Evolutionary conservation across 2,888 invertebrate genomes (phyloP).

Genomic region (Tipula confusa): DNA sequence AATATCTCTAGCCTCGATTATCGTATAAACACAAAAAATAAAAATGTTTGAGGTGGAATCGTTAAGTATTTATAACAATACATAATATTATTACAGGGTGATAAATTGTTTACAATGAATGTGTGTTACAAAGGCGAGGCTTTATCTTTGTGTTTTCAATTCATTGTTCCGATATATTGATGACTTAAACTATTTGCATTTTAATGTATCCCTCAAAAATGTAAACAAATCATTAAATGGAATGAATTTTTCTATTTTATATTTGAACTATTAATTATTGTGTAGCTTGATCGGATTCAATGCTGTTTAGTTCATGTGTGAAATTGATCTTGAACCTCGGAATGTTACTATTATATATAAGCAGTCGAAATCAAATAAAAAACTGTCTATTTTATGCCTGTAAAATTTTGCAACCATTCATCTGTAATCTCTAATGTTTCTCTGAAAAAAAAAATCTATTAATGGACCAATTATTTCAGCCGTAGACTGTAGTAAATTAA

Average conservation of each 20-base stretch:
- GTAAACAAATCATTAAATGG: not conserved
- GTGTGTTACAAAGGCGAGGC: not conserved
- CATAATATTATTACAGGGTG: not conserved
- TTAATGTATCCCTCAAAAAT: not conserved
- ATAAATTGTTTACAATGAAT: not conserved
- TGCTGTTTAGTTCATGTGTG: no score
- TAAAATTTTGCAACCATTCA: no score
- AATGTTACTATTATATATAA: no score
- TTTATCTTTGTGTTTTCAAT: not conserved
- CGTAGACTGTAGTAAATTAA: no score
- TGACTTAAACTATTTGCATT: not conserved
- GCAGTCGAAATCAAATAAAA: no score
- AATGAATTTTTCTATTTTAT: not conserved
- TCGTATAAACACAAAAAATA: not conserved
- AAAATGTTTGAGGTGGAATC: not conserved
- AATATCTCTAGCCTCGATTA: not conserved
- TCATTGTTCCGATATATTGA: not conserved
- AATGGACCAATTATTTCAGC: no score
- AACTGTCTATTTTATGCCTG: no score
- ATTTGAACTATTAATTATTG: not conserved
- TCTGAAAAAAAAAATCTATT: no score
- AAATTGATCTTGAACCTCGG: no score
- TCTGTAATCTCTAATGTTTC: no score
- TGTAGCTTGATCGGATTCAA: not conserved
- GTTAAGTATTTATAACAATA: not conserved